Percentiles rank a stretch among this genome's conserved stretches.
Evolutionary conservation across 64 coral and sea anemone genomes (phyloP).

Genomic region (Stichodactyla mertensii): DNA sequence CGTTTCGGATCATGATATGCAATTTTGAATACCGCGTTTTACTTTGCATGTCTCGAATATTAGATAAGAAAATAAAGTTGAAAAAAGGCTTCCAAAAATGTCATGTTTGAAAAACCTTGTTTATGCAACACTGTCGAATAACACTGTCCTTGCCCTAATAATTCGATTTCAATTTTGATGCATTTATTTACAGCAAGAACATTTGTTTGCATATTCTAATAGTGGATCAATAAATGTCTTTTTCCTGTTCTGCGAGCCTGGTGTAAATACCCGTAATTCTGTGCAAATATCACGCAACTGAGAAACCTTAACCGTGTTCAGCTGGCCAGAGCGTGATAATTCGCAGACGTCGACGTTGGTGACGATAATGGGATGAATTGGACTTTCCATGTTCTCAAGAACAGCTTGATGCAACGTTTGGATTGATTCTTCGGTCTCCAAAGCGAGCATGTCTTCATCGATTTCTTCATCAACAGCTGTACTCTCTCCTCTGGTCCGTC

Average conservation of each 20-base stretch:
- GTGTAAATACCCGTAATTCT: not conserved
- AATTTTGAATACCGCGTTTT: too few species aligned
- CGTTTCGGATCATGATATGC: too few species aligned
- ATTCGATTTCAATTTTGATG: not conserved
- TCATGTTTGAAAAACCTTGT: too few species aligned
- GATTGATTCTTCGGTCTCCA: slow-evolving; percentile 13
- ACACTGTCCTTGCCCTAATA: too few species aligned
- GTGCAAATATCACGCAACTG: slow-evolving; percentile 16
- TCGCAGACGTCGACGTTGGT: slow-evolving; percentile 20
- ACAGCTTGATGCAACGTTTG: slow-evolving; percentile 14
- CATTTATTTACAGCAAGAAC: slow-evolving; percentile 10
- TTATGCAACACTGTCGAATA: too few species aligned
- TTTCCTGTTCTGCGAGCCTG: slow-evolving; percentile 16
- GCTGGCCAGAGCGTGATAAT: slow-evolving; percentile 9
- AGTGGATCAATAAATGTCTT: slow-evolving; percentile 28
- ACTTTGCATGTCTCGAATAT: too few species aligned
- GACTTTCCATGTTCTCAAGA: slow-evolving; percentile 19
- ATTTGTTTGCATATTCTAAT: slow-evolving; percentile 17
- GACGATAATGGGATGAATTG: slow-evolving; percentile 23
- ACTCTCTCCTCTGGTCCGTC: not conserved
- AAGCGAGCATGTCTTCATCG: slow-evolving; percentile 20
- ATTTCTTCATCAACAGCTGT: slow-evolving; percentile 3
- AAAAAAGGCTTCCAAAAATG: not conserved
- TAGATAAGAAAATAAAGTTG: too few species aligned
- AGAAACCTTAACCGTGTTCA: slow-evolving; percentile 19